Base-by-base conservation (phyloP, 2,797 vertebrate species). In the Gambusia yucatana region DNA sequence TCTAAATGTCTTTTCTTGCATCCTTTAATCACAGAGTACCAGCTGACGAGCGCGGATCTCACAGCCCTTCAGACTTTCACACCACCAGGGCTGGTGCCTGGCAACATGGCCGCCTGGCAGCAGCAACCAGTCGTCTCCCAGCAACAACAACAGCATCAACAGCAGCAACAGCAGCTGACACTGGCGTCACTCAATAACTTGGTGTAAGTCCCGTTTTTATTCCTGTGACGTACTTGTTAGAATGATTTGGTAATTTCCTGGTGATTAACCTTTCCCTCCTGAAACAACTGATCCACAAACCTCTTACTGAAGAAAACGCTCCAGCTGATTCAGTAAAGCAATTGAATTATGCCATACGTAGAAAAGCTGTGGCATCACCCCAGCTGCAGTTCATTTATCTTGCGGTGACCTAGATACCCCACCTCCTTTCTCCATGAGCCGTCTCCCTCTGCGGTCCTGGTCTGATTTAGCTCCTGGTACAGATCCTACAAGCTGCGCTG, bases 101-200 rank as follows among this genome's bases (percentile, higher is more conserved):
- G 98, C 95, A 98, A 96, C 89, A 96, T 99, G 95, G 96, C 97
- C 65, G 95, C 97, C 93, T 99, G 98, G 98, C 98, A 98, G 92
- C 98, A 96, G 17, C 97, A 95, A 43, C 96, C 96, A 0, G 94
- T 95, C 0, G 95, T 96, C 0, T 95, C 95, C 0, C 97, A 97
- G 96, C 98, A 97, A 87, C 97, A 96, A 50, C 93, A 95, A 13
- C 94, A 94, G 95, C 97, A 97, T 82, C 97, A 97, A 83, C 97
- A 97, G 81, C 97, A 96, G 0, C 91, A 93, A 0, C 96, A 95
- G 0, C 97, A 96, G 0, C 93, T 98, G 90, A 96, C 97, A 91
- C 95, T 98, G 2, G 97, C 97, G 48, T 98, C 98, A 3, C 96
- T 99, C 94, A 97, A 97, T 89, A 99, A 97, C 93, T 91, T 99